Evolutionary conservation across 2,797 vertebrate species (phyloP).

Genomic region (Manis crassicaudata): DNA sequence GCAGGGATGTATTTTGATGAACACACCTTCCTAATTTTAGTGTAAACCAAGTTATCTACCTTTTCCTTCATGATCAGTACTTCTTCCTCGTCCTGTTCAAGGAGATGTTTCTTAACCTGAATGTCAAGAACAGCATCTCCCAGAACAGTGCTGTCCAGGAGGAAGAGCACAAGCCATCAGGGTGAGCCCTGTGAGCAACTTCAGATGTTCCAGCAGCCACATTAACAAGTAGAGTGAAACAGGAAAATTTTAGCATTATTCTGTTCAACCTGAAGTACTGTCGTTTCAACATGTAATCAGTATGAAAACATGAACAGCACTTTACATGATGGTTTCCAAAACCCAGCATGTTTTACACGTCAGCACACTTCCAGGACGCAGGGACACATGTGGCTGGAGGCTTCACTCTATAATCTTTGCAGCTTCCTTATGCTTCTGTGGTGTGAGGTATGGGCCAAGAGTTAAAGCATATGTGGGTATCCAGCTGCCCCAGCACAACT

Average conservation of each 20-base stretch:
- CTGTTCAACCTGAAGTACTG: background rate
- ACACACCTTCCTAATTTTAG: background rate
- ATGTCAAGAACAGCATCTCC: background rate
- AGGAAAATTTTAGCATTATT: background rate
- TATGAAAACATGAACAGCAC: background rate
- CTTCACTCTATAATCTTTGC: background rate
- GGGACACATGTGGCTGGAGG: too few relatives aligned
- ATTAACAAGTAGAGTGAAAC: background rate
- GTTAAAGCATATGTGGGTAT: rapidly evolving
- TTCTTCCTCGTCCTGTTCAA: background rate
- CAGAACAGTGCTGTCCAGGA: background rate
- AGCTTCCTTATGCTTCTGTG: background rate
- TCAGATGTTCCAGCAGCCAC: background rate
- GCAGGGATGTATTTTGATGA: background rate
- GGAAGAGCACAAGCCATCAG: background rate
- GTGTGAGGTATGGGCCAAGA: too few relatives aligned
- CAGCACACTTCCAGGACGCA: background rate
- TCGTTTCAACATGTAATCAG: background rate
- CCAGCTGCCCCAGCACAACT: rapidly evolving
- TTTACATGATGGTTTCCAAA: background rate
- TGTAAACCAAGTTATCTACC: background rate
- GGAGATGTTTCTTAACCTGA: background rate
- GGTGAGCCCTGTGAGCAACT: background rate
- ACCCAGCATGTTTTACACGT: background rate
- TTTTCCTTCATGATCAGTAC: background rate